Percentiles rank a stretch among this genome's conserved stretches.
These are phyloP conservation scores for Rhabdornis inornatus DNA, from an alignment of 2,113 vertebrate species.

Conservation along the genomic window DNA sequence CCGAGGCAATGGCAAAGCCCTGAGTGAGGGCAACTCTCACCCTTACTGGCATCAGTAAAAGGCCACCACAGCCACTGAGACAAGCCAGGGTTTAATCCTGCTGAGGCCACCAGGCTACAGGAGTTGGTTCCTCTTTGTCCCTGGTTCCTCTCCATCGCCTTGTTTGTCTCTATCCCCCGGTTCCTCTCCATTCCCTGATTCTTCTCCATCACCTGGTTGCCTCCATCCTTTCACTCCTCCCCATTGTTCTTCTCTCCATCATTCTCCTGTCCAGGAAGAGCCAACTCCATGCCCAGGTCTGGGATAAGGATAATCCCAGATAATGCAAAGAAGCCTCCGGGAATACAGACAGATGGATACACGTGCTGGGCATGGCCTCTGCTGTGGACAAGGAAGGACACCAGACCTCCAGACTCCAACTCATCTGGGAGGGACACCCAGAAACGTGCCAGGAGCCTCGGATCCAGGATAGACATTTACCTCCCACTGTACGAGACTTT, in stretches of 20 bases:
- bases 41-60: neutral
- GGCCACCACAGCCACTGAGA: neutral
- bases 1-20: accelerated
- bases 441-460: neutral
- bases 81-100: neutral
- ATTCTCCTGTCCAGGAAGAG: neutral
- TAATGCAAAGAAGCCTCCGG: neutral
- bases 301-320: neutral
- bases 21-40: neutral
- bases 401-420: neutral
- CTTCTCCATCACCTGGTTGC: neutral
- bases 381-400: neutral
- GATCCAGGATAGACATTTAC: neutral
- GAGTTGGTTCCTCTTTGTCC: accelerated
- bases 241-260: neutral
- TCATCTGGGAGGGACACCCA: neutral
- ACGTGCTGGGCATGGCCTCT: neutral
- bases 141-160: neutral
- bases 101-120: neutral
- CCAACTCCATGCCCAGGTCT: neutral
- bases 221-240: neutral
- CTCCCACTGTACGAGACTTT: accelerated
- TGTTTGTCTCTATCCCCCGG: neutral
- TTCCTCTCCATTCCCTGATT: neutral
- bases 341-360: neutral